Percentiles rank a stretch among this genome's conserved stretches.
Conservation (phyloP, 2,888 invertebrate genomes). For the Heliconius charithonia region DNA sequence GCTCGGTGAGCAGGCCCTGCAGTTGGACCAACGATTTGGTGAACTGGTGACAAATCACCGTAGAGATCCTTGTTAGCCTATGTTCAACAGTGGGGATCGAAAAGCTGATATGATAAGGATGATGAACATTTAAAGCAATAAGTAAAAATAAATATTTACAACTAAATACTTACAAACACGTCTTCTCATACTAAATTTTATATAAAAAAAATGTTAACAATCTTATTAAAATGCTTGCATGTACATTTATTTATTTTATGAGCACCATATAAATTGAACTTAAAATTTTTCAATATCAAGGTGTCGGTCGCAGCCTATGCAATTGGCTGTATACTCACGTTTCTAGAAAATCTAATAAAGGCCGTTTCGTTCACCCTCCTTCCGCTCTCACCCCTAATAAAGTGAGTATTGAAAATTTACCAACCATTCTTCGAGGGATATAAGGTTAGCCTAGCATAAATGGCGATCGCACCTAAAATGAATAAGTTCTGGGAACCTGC, state of each 20-base stretch:
- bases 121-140: not conserved
- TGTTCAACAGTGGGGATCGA: not conserved
- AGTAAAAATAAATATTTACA: not conserved
- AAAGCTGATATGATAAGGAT: not conserved
- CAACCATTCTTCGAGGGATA: slow-evolving; percentile 82
- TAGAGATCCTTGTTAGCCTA: not conserved
- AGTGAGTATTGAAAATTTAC: slow-evolving; percentile 85
- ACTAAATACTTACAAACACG: not conserved
- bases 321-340: slow-evolving; percentile 69
- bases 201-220: not conserved
- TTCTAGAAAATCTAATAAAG: slow-evolving; percentile 82
- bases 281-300: slow-evolving; percentile 62
- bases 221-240: not conserved
- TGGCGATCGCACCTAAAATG: slow-evolving; percentile 64
- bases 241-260: slow-evolving; percentile 3
- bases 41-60: not conserved
- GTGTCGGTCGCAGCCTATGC: slow-evolving; percentile 69
- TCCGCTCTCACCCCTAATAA: slow-evolving; percentile 79
- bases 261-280: slow-evolving; percentile 33
- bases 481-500: slow-evolving; percentile 30
- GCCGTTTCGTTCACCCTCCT: slow-evolving; percentile 75
- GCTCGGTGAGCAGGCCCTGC: not conserved
- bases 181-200: not conserved
- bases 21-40: not conserved
- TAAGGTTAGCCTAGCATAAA: slow-evolving; percentile 76